phyloP scores from a whole-genome alignment of 2,888 invertebrate species.

The Erebia palarica region DNA sequence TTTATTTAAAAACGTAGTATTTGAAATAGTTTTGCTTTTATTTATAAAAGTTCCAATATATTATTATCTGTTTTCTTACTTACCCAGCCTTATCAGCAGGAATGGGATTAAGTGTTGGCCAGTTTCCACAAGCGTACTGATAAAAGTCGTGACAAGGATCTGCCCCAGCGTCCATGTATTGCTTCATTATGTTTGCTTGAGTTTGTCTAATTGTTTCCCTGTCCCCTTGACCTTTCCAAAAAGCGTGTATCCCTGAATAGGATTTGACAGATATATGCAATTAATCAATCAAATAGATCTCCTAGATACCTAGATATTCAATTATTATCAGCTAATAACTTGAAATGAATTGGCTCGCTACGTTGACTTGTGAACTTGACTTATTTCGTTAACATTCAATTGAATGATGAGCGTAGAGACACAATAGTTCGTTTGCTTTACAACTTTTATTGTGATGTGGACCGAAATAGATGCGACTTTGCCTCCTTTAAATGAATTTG shows the following conservation, averaged over 20 bases:
- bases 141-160: slow-evolving; percentile 93
- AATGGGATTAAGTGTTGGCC: slow-evolving; percentile 92
- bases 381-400: slow-evolving; percentile 53
- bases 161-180: slow-evolving; percentile 87
- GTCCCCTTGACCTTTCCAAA: slow-evolving; percentile 84
- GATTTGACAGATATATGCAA: neutral
- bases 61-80: slow-evolving; percentile 29
- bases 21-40: no score
- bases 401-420: slow-evolving; percentile 52
- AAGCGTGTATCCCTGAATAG: slow-evolving; percentile 71
- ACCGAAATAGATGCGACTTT: neutral
- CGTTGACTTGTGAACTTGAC: slow-evolving; percentile 54
- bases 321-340: neutral
- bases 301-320: neutral
- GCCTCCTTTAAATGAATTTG: neutral
- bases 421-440: neutral
- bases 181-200: slow-evolving; percentile 87
- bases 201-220: slow-evolving; percentile 80
- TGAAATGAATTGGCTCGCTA: neutral
- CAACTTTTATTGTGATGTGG: neutral
- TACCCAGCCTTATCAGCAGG: slow-evolving; percentile 92
- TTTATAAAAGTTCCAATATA: no score
- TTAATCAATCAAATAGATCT: neutral
- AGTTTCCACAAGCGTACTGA: slow-evolving; percentile 93
- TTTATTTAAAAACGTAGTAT: slow-evolving; percentile 5